Evolutionary conservation across 2,888 invertebrate species (phyloP).

Genomic region (Lasioglossum malachurum): DNA sequence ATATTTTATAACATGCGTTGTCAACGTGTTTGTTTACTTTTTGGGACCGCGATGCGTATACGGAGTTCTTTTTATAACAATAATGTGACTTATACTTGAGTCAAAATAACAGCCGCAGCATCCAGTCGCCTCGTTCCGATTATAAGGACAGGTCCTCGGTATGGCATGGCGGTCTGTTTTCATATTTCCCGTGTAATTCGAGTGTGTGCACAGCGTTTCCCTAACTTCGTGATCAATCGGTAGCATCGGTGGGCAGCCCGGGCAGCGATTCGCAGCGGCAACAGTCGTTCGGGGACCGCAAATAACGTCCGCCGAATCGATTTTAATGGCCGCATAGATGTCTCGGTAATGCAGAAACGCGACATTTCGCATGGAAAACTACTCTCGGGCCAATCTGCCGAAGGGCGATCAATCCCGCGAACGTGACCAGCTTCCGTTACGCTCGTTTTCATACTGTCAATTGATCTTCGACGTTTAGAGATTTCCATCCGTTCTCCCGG

Average conservation of each 20-base stretch:
- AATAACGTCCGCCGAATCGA: constrained; percentile 49
- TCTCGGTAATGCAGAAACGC: constrained; percentile 15
- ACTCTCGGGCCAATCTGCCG: constrained; percentile 7
- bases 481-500: background rate
- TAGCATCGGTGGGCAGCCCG: constrained; percentile 12
- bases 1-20: background rate
- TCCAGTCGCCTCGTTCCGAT: too few species aligned
- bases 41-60: too few species aligned
- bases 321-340: constrained; percentile 42
- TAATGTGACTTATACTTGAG: background rate
- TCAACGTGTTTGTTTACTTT: background rate
- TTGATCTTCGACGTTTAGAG: constrained; percentile 4
- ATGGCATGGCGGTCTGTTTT: background rate
- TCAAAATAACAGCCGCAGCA: background rate
- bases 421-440: constrained; percentile 24
- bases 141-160: background rate
- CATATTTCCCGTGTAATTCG: constrained; percentile 35
- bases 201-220: background rate
- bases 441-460: background rate
- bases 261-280: constrained; percentile 23
- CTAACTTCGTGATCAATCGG: constrained; percentile 24
- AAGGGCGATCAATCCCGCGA: background rate
- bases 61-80: too few species aligned
- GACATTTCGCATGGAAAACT: constrained; percentile 23
- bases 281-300: constrained; percentile 40